These are phyloP conservation scores for Malurus leucopterus DNA, from an alignment of 2,797 vertebrate genomes.

Conservation along the genomic window DNA sequence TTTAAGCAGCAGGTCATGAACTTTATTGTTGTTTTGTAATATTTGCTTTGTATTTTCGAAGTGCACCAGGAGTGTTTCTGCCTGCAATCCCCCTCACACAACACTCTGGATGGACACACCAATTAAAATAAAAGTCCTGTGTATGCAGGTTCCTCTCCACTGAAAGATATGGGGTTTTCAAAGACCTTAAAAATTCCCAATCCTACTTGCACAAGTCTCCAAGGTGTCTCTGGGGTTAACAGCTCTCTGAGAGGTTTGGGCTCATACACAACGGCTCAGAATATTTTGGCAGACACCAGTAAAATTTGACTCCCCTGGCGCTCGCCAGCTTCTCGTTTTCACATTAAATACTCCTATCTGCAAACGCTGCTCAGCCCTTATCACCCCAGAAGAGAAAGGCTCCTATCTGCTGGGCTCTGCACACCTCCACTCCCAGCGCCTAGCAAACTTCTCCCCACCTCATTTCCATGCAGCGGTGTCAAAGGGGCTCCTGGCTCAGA, in stretches of 20 bases:
- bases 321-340: neutral
- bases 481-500: constrained; percentile 24
- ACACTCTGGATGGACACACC: fast-evolving
- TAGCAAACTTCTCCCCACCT: neutral
- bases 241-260: neutral
- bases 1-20: neutral
- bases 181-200: neutral
- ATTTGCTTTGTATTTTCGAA: neutral
- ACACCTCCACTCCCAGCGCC: neutral
- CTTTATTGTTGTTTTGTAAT: neutral
- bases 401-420: neutral
- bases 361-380: neutral
- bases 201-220: neutral
- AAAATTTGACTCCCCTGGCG: neutral
- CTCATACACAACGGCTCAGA: neutral
- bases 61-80: neutral
- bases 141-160: neutral
- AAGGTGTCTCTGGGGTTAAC: neutral
- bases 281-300: neutral
- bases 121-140: neutral
- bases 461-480: constrained; percentile 23
- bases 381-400: neutral
- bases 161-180: fast-evolving
- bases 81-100: neutral
- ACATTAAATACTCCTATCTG: neutral